Conservation (phyloP, 2,797 vertebrate genomes). For the Austrolebias charrua region DNA sequence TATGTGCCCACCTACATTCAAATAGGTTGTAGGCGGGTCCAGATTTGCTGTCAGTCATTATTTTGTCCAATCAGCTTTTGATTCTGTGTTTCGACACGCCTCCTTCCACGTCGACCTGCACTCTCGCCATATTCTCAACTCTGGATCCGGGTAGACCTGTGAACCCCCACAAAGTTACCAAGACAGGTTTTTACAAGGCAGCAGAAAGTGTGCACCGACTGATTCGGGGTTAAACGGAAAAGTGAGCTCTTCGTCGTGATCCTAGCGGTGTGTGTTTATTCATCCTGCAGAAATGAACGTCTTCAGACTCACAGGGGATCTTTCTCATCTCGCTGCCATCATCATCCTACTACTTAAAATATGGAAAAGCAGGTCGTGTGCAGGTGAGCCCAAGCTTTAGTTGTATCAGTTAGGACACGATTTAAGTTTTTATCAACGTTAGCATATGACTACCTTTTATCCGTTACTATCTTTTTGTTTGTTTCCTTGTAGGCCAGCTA, state of each 20-base stretch:
- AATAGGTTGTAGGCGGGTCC: slow-evolving; percentile 24
- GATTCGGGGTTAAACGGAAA: background rate
- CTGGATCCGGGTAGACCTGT: slow-evolving; percentile 25
- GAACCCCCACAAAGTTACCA: slow-evolving; percentile 9
- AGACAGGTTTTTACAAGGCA: background rate
- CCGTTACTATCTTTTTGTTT: background rate
- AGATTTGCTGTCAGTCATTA: slow-evolving; percentile 26
- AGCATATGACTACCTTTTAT: background rate
- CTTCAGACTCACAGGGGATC: slow-evolving; percentile 92
- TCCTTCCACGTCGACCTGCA: slow-evolving; percentile 94
- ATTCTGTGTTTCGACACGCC: slow-evolving; percentile 81
- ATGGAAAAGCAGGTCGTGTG: slow-evolving; percentile 97
- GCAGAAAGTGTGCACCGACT: background rate
- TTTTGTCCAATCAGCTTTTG: slow-evolving; percentile 62
- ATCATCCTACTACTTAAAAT: slow-evolving; percentile 97
- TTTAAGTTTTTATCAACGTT: rapidly evolving
- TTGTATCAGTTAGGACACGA: rapidly evolving
- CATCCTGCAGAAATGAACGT: slow-evolving; percentile 84
- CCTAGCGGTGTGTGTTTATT: background rate
- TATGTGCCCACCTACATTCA: background rate
- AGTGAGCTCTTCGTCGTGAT: background rate
- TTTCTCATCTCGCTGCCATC: slow-evolving; percentile 96
- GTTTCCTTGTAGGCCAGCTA: slow-evolving; percentile 12
- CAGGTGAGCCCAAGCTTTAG: slow-evolving; percentile 76
- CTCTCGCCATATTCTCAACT: slow-evolving; percentile 87